These are phyloP conservation scores for Hemichromis elongatus DNA, from an alignment of 2,113 vertebrate species.

Conservation along the genomic window DNA sequence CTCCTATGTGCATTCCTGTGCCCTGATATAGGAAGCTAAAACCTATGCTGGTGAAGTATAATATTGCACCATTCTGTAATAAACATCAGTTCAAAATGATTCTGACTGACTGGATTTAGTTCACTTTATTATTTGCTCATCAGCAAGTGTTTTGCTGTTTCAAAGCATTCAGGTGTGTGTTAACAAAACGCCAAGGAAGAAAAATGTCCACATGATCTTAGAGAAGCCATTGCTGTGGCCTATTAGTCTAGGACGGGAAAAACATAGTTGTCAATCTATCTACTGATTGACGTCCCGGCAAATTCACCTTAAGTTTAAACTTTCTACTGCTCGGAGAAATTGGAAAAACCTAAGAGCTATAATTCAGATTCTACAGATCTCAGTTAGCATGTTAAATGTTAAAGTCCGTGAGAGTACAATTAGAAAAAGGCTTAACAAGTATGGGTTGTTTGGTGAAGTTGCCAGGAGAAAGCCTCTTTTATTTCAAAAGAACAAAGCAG, in stretches of 20 bases:
- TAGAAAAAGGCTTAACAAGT: not conserved
- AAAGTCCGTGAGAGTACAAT: not conserved
- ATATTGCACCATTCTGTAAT: not conserved
- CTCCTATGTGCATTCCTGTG: not conserved
- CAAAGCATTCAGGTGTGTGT: not conserved
- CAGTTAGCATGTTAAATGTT: not conserved
- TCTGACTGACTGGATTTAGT: not conserved
- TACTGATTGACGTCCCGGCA: not conserved
- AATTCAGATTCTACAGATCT: not conserved
- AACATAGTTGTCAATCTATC: not conserved
- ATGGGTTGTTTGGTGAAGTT: not conserved
- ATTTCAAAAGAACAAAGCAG: not conserved
- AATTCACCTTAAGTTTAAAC: not conserved
- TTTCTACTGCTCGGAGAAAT: not conserved
- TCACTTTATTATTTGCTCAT: not conserved
- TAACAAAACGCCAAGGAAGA: not conserved
- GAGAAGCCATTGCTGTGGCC: not conserved
- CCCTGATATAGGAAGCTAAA: not conserved
- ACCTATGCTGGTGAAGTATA: not conserved
- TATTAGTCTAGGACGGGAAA: not conserved
- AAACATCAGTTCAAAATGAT: not conserved
- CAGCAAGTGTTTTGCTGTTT: not conserved
- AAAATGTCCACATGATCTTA: not conserved
- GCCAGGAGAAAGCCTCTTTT: not conserved
- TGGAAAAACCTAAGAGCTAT: not conserved